These are phyloP conservation scores for Halcyon chelicuti DNA, from an alignment of 2,797 vertebrate genomes.

Conservation along the genomic window DNA sequence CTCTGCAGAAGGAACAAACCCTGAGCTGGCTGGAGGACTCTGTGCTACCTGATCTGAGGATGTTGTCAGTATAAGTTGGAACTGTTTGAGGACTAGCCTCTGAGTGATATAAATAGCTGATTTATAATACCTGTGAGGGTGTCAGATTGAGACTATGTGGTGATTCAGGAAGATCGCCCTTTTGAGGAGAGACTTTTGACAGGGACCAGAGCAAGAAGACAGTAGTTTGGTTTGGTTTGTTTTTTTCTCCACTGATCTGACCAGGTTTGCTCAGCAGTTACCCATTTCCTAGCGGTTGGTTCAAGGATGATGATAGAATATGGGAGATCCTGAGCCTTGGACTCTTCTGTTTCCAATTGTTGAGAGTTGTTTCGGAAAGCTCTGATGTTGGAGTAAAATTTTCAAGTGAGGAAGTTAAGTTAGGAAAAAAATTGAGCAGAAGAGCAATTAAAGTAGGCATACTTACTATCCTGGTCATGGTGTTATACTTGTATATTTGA, in stretches of 20 bases:
- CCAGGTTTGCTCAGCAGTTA: neutral
- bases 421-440: neutral
- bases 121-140: neutral
- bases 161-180: neutral
- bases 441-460: neutral
- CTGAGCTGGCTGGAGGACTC: neutral
- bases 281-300: rapidly evolving
- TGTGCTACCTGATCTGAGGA: neutral
- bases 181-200: neutral
- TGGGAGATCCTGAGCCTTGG: neutral
- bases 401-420: neutral
- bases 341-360: neutral
- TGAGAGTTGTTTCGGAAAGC: neutral
- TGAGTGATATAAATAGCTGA: neutral
- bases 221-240: neutral
- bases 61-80: neutral
- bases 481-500: neutral
- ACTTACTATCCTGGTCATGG: neutral
- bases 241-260: neutral
- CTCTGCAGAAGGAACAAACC: neutral
- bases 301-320: neutral
- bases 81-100: neutral
- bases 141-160: neutral
- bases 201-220: neutral
- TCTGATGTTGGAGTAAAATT: neutral